These are phyloP conservation scores for Dinothrombium tinctorium DNA, from an alignment of 1,140 invertebrate genomes.

Conservation along the genomic window DNA sequence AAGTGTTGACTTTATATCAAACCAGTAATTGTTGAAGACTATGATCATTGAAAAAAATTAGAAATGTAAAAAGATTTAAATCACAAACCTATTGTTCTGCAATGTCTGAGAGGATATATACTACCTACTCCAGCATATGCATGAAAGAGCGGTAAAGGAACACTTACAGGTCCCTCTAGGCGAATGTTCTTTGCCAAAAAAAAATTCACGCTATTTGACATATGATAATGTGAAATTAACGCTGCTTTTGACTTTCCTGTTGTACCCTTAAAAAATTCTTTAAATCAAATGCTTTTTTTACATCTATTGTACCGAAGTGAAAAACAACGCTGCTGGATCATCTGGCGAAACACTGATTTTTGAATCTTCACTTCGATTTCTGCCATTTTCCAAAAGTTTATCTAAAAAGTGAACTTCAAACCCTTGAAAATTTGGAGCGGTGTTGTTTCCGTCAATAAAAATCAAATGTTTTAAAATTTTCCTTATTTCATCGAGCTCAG, in stretches of 20 bases:
- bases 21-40: background rate
- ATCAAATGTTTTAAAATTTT: background rate
- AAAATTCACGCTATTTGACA: slow-evolving; percentile 61
- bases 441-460: background rate
- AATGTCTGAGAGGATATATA: background rate
- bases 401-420: background rate
- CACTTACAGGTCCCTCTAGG: slow-evolving; percentile 32
- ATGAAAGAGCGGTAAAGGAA: slow-evolving; percentile 77
- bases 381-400: too few relatives aligned
- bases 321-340: slow-evolving; percentile 10
- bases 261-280: slow-evolving; percentile 30
- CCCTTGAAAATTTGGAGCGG: background rate
- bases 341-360: background rate
- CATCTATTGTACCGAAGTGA: slow-evolving; percentile 1
- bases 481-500: too few relatives aligned
- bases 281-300: background rate
- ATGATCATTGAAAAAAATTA: background rate
- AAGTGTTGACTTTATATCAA: background rate
- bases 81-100: background rate
- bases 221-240: slow-evolving; percentile 47
- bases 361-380: background rate
- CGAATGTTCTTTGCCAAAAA: slow-evolving; percentile 27
- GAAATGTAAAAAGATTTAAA: background rate
- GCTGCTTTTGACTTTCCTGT: slow-evolving; percentile 72
- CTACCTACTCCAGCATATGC: slow-evolving; percentile 52